Conservation (phyloP, 2,113 vertebrate genomes). For the Saguinus imperator region DNA sequence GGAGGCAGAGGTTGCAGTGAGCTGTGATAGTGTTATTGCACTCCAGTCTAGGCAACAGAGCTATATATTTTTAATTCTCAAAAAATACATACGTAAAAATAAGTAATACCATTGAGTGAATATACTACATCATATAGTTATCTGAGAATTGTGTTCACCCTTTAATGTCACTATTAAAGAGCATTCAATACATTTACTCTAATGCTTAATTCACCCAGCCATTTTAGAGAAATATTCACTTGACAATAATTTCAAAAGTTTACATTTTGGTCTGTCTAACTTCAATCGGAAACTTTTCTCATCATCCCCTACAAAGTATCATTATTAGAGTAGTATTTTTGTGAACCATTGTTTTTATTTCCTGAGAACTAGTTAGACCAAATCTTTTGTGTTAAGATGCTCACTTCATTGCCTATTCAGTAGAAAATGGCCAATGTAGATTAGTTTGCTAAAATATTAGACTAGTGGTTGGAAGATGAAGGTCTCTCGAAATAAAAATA, state of each 20-base stretch:
- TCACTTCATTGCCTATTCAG: background rate
- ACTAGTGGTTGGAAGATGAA: background rate
- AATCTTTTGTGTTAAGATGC: background rate
- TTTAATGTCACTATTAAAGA: background rate
- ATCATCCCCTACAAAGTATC: background rate
- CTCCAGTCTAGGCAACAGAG: no score
- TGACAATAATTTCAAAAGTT: background rate
- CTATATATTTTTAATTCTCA: no score
- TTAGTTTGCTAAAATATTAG: background rate
- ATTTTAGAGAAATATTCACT: background rate
- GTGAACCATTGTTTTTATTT: background rate
- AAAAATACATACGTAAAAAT: background rate
- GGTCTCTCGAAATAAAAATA: background rate
- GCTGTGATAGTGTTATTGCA: no score
- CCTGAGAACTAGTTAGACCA: background rate
- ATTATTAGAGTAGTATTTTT: background rate
- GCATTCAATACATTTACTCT: background rate
- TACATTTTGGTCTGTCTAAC: background rate
- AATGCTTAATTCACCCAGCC: background rate
- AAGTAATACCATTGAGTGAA: background rate
- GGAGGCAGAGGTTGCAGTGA: no score
- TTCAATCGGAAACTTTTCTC: background rate
- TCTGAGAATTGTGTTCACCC: background rate
- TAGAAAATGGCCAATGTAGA: background rate
- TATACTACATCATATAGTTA: background rate